phyloP scores from a whole-genome alignment of 1,140 invertebrate species.

The Chlorops oryzae region DNA sequence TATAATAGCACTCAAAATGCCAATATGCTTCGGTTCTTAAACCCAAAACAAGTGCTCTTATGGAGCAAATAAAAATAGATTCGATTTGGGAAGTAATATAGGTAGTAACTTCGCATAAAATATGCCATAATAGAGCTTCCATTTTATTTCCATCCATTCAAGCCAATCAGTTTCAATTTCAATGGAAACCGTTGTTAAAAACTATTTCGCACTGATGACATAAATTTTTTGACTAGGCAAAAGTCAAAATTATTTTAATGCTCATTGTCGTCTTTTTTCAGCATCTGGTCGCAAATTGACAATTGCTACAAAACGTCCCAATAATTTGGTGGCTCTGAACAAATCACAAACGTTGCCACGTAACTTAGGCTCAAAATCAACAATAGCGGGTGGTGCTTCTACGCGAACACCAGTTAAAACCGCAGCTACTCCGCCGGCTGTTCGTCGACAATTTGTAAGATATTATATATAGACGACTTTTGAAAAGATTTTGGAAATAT shows the following conservation, averaged over 20 bases:
- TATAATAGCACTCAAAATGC: too few species aligned
- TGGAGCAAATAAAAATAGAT: too few species aligned
- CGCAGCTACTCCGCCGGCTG: conserved; percentile 70
- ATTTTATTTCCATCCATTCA: too few species aligned
- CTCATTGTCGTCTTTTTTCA: conserved; percentile 39
- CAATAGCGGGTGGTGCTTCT: conserved; percentile 49
- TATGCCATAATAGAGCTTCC: too few species aligned
- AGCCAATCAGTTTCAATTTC: too few species aligned
- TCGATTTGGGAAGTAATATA: too few species aligned
- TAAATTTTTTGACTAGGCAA: too few species aligned
- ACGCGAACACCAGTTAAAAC: conserved; percentile 59
- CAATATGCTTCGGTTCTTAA: too few species aligned
- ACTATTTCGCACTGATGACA: background rate
- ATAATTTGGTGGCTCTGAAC: conserved; percentile 57
- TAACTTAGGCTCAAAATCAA: conserved; percentile 68
- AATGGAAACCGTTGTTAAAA: background rate
- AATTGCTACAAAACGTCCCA: conserved; percentile 60
- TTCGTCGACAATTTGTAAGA: conserved; percentile 71
- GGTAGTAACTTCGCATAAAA: too few species aligned
- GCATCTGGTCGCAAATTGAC: conserved; percentile 64
- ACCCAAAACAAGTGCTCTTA: too few species aligned
- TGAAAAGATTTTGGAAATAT: too few species aligned
- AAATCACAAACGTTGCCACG: conserved; percentile 78
- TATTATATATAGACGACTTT: conserved; percentile 4
- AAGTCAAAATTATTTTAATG: too few species aligned